Evolutionary conservation across 2,797 vertebrate genomes (phyloP), one percentile per base, ranked within the genome.

Genomic region (Arctocebus calabarensis): DNA sequence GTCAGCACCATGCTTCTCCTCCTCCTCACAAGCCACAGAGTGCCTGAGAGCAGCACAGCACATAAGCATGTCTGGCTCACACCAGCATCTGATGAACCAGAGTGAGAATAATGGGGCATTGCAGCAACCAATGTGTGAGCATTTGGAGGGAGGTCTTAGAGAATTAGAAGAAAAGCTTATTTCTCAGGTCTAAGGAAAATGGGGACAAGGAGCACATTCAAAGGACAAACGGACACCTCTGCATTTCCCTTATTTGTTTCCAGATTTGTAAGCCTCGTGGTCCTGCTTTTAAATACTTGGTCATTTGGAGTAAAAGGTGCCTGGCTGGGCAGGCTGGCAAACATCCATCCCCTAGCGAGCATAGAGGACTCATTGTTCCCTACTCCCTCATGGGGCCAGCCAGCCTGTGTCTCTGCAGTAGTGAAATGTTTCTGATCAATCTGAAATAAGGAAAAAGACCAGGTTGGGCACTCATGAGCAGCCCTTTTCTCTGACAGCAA

Each of bases 401-500:
- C 75, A 78, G 95, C 64, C 37, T 96, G 87, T 62, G 66, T 90
- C 86, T 93, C 91, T 68, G 88, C 40, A 48, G 91, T 73, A 43
- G 57, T 0, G 1, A 62, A 5, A 13, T 88, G 92, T 64, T 95
- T 96, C 84, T 89, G 66, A 66, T 89, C 87, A 62, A 70, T 25
- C 7, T 59, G 86, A 96, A 96, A 74, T 83, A 43, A 32, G 79
- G 14, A 19, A 11, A 23, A 92, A 75, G 62, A 73, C 85, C 82
- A 62, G 81, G 34, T n/a, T 78, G 71, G 84, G 74, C 82, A 83
- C 91, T 96, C 94, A 96, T 70, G 75, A 74, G 91, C 83, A 86
- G 83, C 86, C 94, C 96, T 97, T 96, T 94, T 84, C 71, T 89
- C 66, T 95, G 94, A 97, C 70, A 87, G 94, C 81, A 90, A 90